These are phyloP conservation scores for Melinopterus prodromus DNA, from an alignment of 2,888 invertebrate species.

Conservation along the genomic window DNA sequence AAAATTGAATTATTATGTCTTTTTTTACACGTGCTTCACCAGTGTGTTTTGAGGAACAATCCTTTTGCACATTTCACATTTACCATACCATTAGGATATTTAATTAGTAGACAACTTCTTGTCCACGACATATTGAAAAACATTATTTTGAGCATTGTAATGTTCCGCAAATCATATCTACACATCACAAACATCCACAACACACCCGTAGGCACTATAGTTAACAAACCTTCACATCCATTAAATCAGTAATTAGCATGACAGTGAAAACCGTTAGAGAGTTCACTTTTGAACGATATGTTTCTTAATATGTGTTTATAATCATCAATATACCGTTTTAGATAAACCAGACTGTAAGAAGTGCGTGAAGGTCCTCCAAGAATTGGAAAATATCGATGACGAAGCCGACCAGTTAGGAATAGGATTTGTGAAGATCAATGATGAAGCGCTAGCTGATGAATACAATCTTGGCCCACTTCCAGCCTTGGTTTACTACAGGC, in stretches of 20 bases:
- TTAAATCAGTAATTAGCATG: not conserved
- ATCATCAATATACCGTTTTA: slow-evolving; percentile 55
- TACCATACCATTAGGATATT: not conserved
- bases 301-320: not conserved
- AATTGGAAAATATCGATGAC: slow-evolving; percentile 93
- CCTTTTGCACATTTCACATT: not conserved
- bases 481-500: slow-evolving; percentile 90
- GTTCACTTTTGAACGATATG: not conserved
- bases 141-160: not conserved
- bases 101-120: no score
- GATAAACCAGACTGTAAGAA: slow-evolving; percentile 94
- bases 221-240: not conserved
- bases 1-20: not conserved
- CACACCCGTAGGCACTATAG: not conserved
- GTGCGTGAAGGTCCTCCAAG: slow-evolving; percentile 88
- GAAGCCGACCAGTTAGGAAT: slow-evolving; percentile 94
- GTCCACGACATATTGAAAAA: no score
- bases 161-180: not conserved
- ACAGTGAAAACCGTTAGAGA: not conserved
- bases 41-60: not conserved
- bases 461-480: slow-evolving; percentile 90
- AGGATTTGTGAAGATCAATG: slow-evolving; percentile 94
- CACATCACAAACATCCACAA: not conserved
- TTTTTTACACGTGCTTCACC: not conserved
- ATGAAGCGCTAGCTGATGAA: slow-evolving; percentile 89